Base-by-base conservation (phyloP, 1,140 invertebrate species). In the Stegodyphus dumicola region DNA sequence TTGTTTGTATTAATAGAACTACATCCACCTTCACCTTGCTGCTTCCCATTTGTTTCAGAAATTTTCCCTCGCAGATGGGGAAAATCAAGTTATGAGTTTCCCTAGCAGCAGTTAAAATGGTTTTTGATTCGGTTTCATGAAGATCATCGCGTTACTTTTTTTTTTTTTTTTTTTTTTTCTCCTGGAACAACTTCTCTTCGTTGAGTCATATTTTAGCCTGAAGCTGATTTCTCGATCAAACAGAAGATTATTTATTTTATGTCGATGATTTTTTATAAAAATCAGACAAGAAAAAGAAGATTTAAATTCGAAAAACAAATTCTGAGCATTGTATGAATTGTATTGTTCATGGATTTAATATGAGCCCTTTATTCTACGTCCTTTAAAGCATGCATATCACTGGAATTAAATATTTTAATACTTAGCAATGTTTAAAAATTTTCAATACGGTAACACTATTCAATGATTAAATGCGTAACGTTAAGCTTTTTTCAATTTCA, bases 1-100 rank as follows among this genome's bases (percentile, higher is more conserved):
- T 70, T 81, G 67, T 81, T 81, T 81, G 78, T 73, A 73, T 81
- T 81, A 73, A 81, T 81, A 60, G 67, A n/a, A 53, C 53, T 53
- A 73, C 78, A 81, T 53, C 78, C 52, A 15, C 64, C 49, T 69
- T n/a, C 52, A 15, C 64, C 9, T 18, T 60, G 56, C 56, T 60
- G 74, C 54, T 54, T 70, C 65, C 66, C 49, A n/a, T 18, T 6
- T 65, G 15, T 53, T 70, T 66, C 53, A 49, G 77, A 54, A 79
- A 67, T 52, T 64, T 76, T 67, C 52, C 15, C 75, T 18, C 33
- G 64, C 13, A 48, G 13, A 18, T 65, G 17, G 49, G 13, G 56
- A 64, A 71, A 81, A 81, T 81, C 78, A 48, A 81, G 69, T 81
- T 81, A 81, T 5, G n/a, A 6, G 48, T 10, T 17, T 54, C 54